These are phyloP conservation scores for Arctia plantaginis DNA, from an alignment of 2,888 invertebrate genomes.

Conservation along the genomic window DNA sequence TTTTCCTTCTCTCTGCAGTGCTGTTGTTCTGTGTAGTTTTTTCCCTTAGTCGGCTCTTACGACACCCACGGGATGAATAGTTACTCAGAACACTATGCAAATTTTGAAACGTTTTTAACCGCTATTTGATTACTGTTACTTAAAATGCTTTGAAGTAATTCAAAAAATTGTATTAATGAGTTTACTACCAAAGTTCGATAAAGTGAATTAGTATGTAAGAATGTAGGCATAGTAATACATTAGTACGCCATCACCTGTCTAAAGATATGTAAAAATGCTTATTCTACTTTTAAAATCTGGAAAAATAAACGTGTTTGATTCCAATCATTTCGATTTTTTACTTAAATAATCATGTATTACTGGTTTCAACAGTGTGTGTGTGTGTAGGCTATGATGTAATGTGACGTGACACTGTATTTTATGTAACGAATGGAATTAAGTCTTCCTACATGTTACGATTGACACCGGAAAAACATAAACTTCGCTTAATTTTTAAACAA, in stretches of 20 bases:
- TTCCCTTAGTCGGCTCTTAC: no score
- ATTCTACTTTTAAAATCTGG: conserved; percentile 33
- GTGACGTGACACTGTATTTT: conserved; percentile 27
- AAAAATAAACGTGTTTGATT: conserved; percentile 20
- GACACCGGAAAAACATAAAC: conserved; percentile 37
- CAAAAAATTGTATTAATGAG: background rate
- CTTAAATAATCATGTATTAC: background rate
- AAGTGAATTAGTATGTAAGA: background rate
- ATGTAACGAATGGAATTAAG: conserved; percentile 42
- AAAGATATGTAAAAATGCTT: conserved; percentile 22
- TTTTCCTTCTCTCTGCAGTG: no score
- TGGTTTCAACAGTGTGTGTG: conserved; percentile 7
- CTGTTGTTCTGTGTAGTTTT: no score
- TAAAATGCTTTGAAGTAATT: background rate
- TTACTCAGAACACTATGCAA: background rate
- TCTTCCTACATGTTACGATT: conserved; percentile 50
- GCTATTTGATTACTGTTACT: background rate
- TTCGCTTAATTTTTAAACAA: conserved; percentile 12
- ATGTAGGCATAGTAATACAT: background rate
- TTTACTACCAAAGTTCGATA: background rate
- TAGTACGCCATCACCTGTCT: background rate
- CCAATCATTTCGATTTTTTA: conserved; percentile 6
- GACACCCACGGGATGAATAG: no score
- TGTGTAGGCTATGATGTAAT: conserved; percentile 35
- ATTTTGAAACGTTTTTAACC: background rate